Conservation (phyloP, 2,888 invertebrate genomes). For the Vesta saturnalis region DNA sequence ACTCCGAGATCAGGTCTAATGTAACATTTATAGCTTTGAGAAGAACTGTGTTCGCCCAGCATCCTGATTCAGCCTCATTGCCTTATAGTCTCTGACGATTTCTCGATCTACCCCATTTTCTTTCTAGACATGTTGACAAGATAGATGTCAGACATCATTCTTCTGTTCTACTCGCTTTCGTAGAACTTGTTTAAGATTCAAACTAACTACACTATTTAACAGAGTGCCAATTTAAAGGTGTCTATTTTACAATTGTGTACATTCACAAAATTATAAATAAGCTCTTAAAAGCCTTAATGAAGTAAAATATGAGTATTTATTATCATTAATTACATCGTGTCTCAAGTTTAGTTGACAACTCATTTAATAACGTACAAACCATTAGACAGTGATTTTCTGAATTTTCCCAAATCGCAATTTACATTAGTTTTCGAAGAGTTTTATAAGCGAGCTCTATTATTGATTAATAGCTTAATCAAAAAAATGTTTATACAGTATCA, state of each 20-base stretch:
- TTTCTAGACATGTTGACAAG: conserved; percentile 51
- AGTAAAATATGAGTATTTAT: no score
- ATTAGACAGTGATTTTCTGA: no score
- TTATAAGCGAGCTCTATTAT: no score
- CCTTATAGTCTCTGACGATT: conserved; percentile 49
- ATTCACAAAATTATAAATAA: no score
- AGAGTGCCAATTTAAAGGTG: conserved; percentile 26
- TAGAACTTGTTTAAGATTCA: conserved; percentile 54
- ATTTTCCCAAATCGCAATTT: no score
- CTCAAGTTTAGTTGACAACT: no score
- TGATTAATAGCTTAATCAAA: no score
- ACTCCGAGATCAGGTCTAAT: conserved; percentile 53
- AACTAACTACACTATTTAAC: conserved; percentile 45
- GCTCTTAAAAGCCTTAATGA: no score
- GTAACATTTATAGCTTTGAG: conserved; percentile 54
- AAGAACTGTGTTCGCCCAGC: conserved; percentile 48
- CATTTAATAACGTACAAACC: no score
- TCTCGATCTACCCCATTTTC: conserved; percentile 43
- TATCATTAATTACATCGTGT: no score
- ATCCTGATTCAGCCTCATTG: conserved; percentile 50
- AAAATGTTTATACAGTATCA: no score
- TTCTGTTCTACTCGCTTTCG: conserved; percentile 46
- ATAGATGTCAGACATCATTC: conserved; percentile 57
- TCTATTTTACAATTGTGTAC: conserved; percentile 12
- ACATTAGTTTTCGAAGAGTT: no score